Evolutionary conservation across 2,113 vertebrate genomes (phyloP).

Genomic region (Lophotis ruficrista): DNA sequence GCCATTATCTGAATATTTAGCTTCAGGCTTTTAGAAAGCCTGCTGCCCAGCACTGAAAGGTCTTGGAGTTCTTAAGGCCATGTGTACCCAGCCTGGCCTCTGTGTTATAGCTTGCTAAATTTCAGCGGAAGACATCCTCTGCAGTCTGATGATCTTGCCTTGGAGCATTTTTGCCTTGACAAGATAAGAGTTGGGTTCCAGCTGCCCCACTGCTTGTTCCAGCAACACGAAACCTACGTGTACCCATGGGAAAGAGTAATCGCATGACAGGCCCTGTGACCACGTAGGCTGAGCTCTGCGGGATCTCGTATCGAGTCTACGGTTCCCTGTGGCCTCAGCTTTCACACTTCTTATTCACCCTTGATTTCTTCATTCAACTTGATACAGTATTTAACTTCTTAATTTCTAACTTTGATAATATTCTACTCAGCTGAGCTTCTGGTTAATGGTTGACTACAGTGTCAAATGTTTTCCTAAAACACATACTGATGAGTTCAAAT

Average conservation of each 20-base stretch:
- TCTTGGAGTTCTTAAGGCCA: background rate
- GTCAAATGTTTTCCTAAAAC: background rate
- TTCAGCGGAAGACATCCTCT: background rate
- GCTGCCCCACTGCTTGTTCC: background rate
- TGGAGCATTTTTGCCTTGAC: background rate
- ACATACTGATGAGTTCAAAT: background rate
- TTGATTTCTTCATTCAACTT: constrained; percentile 11
- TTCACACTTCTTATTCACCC: background rate
- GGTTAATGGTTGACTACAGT: background rate
- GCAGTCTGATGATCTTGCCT: background rate
- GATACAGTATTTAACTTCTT: constrained; percentile 18
- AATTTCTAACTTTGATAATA: background rate
- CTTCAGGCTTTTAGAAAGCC: background rate
- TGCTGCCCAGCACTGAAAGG: background rate
- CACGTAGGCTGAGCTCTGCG: accelerated
- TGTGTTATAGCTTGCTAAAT: background rate
- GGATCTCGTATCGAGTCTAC: background rate
- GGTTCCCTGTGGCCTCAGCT: background rate
- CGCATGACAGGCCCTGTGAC: accelerated
- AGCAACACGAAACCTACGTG: accelerated
- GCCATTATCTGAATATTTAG: background rate
- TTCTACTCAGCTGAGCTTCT: background rate
- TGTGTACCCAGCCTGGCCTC: background rate
- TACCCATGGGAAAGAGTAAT: background rate
- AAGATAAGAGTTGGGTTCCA: background rate